Base-by-base conservation (phyloP, 2,797 vertebrate species). In the Microctenopoma steveboyesi region DNA sequence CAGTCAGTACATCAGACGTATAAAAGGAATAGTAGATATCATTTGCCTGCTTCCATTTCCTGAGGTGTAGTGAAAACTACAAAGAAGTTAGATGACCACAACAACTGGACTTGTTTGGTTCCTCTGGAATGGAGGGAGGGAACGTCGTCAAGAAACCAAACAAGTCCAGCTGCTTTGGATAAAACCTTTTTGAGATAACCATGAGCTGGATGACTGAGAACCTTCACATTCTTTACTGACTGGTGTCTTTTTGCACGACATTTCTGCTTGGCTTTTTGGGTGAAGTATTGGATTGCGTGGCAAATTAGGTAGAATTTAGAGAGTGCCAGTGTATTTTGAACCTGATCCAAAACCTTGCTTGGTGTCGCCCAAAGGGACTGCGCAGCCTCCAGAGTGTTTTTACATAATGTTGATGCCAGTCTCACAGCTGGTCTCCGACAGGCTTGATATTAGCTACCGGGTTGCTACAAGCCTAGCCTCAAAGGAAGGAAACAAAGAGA, bases 1-100 rank as follows among this genome's bases (percentile, higher is more conserved):
- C 9, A 73, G 76, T 65, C 70, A 80, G 18, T 8, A 9, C n/a
- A 28, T 14, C 16, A 65, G 6, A 64, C 49, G 46, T 30, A 33
- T 10, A 45, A 45, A 60, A 37, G 56, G 13, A 37, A 42, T 2
- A 6, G 16, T 39, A 15, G 15, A 39, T 22, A 10, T 13, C 18
- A 45, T 9, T 59, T 5, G 15, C 15, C 51, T 47, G 48, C 14
- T 15, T 22, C 7, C 52, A 58, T 16, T 58, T n/a, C 28, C 37
- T 8, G 3, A 55, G 22, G 8, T 55, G 5, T 13, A 14, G 9
- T 49, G 7, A 54, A 12, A 25, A 3, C 15, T 28, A n/a, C 27
- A 14, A 37, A 30, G 4, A 59, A n/a, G 2, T 54, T 37, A 6
- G 28, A n/a, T 16, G 37, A 39, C 12, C 43, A 39, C 28, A 37